Evolutionary conservation across 2,797 vertebrate species (phyloP), one percentile per base, ranked within the genome.

Genomic region (Syncerus caffer): DNA sequence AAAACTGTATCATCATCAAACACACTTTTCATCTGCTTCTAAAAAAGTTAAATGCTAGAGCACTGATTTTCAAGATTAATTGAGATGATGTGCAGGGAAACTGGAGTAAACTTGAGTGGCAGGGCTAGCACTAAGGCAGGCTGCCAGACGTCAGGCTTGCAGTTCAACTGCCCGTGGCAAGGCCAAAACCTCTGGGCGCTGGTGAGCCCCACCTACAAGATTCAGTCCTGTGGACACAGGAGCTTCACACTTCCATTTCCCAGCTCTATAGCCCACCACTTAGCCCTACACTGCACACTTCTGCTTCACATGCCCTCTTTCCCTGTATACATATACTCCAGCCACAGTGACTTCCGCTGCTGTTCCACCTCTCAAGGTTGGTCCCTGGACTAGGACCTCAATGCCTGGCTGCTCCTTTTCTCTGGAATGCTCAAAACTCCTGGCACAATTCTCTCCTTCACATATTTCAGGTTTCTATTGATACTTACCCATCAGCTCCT

Each of bases 11-110:
- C 31, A 11, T 38, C 67, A 84, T 29, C 47, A 31, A 82, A 11
- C 29, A 71, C 85, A 89, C 13, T 71, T 92, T 71, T 92, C 67
- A 80, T 57, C 45, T 94, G 51, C 82, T 89, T 89, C 96, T 93
- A 85, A 74, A 74, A 87, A 90, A 47, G 34, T 83, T 64, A 25
- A 86, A 67, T 10, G 16, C 27, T 29, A 79, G 76, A 47, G 45
- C 76, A 50, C 27, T 79, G 76, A 12, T 31, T 11, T 34, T 92
- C 42, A 42, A 80, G 15, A 50, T 92, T 34, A 94, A n/a, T 9
- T 13, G 45, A 94, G 94, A 79, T 21, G 31, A 76, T 3, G 6
- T 11, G 45, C 6, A 64, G 9, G n/a, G 27, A 38, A 50, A n/a
- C 1, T 4, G 14, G n/a, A 29, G 31, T 15, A 29, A 58, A 53